Percentiles rank a stretch among this genome's conserved stretches.
Evolutionary conservation across 2,888 invertebrate genomes (phyloP).

Genomic region (Octodonta nipae): DNA sequence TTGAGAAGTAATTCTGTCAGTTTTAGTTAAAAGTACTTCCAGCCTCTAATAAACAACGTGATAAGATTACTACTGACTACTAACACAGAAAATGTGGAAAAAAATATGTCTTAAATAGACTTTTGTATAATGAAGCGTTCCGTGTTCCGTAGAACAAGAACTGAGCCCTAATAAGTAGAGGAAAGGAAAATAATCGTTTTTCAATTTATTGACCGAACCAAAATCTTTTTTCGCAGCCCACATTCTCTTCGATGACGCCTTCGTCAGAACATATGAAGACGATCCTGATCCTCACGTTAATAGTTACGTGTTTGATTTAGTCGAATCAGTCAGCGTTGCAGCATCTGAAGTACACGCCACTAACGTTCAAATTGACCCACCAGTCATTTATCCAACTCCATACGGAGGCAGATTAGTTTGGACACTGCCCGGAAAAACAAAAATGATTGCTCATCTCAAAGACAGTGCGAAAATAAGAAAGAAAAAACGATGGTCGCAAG

Average conservation of each 20-base stretch:
- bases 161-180: too few species aligned
- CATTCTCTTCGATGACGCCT: conserved; percentile 79
- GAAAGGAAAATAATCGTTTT: too few species aligned
- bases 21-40: too few species aligned
- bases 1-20: too few species aligned
- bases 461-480: conserved; percentile 79
- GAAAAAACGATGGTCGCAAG: conserved; percentile 88
- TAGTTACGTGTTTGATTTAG: conserved; percentile 60
- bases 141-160: too few species aligned
- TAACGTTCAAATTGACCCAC: conserved; percentile 50
- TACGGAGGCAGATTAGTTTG: conserved; percentile 77
- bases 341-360: conserved; percentile 57
- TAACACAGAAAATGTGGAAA: too few species aligned
- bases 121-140: too few species aligned
- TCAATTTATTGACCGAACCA: background rate
- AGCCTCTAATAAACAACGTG: too few species aligned
- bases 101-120: too few species aligned
- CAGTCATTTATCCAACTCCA: conserved; percentile 65
- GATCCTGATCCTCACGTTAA: conserved; percentile 62
- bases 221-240: conserved; percentile 42
- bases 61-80: too few species aligned
- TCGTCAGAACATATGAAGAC: conserved; percentile 44
- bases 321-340: conserved; percentile 61
- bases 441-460: conserved; percentile 75
- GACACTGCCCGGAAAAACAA: conserved; percentile 72